Evolutionary conservation across 2,113 vertebrate species (phyloP), one percentile per base, ranked within the genome.

Genomic region (Microcebus ravelobensis): DNA sequence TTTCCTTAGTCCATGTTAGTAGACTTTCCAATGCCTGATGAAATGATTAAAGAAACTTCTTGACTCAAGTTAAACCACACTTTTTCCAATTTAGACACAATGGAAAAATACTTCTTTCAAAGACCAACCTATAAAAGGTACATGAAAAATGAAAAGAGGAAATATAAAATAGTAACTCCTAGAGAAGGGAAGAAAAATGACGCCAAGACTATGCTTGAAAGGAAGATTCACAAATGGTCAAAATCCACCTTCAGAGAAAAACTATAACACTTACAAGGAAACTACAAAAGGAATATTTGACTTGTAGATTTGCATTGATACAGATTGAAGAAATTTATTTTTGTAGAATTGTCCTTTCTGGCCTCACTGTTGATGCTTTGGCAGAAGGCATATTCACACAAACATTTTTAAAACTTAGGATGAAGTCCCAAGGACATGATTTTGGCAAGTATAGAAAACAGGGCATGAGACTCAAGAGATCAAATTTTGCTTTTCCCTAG

Each of bases 381-480:
- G 91, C 95, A 97, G 81, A 70, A 90, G 74, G 11, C 39, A 73
- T 85, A 85, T 61, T 80, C n/a, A 70, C 65, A 91, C 42, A 36
- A 95, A n/a, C 31, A 74, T 95, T 95, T 87, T 71, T 86, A 34
- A 4, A 0, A 80, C 91, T 96, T 90, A 67, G 36, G 87, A 95
- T 93, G 79, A 88, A 94, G 57, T 55, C 52, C 52, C 52, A 55
- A 55, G 52, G 52, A 55, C 52, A 18, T 55, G 52, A 55, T 55
- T 55, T 55, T 55, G 97, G 90, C 89, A 97, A 45, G 3, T 98
- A 34, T 12, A 31, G 95, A 97, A 96, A 96, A 79, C 52, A 98
- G 83, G 87, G 96, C 97, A 65, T 98, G 90, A 98, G 97, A 95
- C 94, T 95, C 48, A 90, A 36, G 34, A 94, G 90, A 97, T 85